Evolutionary conservation across 2,888 invertebrate genomes (phyloP).

Genomic region (Chaitophorus viminalis): DNA sequence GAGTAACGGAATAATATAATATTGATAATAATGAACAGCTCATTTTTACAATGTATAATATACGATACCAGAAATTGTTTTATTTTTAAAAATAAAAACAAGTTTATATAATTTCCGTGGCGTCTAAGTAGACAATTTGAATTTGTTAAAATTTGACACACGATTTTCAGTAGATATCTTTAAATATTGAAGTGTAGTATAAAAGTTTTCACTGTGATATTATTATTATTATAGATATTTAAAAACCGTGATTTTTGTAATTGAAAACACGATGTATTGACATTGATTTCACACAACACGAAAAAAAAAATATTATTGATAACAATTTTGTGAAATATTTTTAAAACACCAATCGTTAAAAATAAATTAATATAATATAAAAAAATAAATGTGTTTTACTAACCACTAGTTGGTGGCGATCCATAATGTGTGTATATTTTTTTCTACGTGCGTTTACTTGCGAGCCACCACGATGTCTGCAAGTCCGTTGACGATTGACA

Average conservation of each 20-base stretch:
- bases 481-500: slow-evolving; percentile 58
- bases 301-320: background rate
- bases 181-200: background rate
- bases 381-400: slow-evolving; percentile 20
- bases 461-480: slow-evolving; percentile 46
- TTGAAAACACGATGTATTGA: background rate
- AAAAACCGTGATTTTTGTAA: background rate
- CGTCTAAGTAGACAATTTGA: background rate
- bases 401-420: slow-evolving; percentile 59
- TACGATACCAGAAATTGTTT: slow-evolving; percentile 20
- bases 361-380: slow-evolving; percentile 1
- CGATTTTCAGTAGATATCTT: background rate
- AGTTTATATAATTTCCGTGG: background rate
- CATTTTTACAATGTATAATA: background rate
- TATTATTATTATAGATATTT: too few species aligned
- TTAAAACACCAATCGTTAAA: background rate
- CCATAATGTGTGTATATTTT: slow-evolving; percentile 28
- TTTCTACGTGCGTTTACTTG: slow-evolving; percentile 15
- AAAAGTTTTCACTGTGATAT: background rate
- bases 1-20: background rate
- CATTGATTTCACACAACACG: background rate
- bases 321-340: background rate
- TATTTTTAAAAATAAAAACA: background rate
- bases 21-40: background rate
- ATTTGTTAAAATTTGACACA: background rate